Conservation (phyloP, 2,113 vertebrate genomes). For the Bothrops jararaca region DNA sequence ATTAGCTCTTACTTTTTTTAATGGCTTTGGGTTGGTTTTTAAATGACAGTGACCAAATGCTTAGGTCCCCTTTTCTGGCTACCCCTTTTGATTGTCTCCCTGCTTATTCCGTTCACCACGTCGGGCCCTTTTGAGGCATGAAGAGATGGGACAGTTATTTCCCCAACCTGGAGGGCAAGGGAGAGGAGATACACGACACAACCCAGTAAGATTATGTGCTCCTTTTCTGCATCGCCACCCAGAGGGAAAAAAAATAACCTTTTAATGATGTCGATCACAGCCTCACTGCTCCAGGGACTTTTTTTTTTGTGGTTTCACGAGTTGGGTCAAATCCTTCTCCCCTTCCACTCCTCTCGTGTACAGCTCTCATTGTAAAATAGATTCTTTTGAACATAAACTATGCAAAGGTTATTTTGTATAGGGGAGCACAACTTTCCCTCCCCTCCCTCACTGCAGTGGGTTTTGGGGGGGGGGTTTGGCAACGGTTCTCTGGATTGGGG, state of each 20-base stretch:
- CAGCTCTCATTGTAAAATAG: slow-evolving; percentile 45
- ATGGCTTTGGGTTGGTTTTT: slow-evolving; percentile 19
- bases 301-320: neutral
- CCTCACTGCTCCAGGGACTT: slow-evolving; percentile 11
- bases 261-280: slow-evolving; percentile 26
- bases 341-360: neutral
- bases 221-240: neutral
- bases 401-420: slow-evolving; percentile 54
- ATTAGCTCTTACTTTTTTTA: slow-evolving; percentile 36
- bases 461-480: neutral
- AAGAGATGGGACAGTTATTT: neutral
- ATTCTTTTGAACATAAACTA: slow-evolving; percentile 51
- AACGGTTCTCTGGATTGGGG: slow-evolving; percentile 13
- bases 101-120: slow-evolving; percentile 2
- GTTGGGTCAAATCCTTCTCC: slow-evolving; percentile 10
- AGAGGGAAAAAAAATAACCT: neutral
- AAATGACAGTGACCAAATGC: slow-evolving; percentile 18
- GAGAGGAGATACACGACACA: neutral
- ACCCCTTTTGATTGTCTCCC: slow-evolving; percentile 1
- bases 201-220: neutral
- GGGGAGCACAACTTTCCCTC: slow-evolving; percentile 34
- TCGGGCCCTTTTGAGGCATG: neutral
- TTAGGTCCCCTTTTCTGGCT: neutral
- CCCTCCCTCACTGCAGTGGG: slow-evolving; percentile 16
- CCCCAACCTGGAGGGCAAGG: neutral